Base-by-base conservation (phyloP, 2,113 vertebrate species). In the Chroicocephalus ridibundus region DNA sequence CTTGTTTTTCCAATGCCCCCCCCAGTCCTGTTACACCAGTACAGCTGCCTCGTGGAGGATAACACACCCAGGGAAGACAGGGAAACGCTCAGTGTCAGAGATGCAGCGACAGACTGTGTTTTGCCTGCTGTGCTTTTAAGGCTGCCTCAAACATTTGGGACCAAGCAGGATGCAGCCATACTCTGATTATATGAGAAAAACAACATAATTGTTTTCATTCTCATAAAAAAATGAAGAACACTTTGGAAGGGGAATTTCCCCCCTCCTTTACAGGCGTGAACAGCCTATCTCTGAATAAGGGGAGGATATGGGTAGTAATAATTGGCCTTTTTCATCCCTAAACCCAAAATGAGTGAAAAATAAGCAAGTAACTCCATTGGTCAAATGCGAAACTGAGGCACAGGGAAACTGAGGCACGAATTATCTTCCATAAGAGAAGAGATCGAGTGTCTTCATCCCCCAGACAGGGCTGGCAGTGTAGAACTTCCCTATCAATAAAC, bases 11-110 rank as follows among this genome's bases (percentile, higher is more conserved):
- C 52, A 40, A 7, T 27, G 29, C 2, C 34, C 44, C 70, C 1
- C 0, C 9, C 10, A 24, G 42, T 10, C 36, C 69, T 4, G 6
- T 51, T 2, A 18, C 40, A 62, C 21, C 2, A 6, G 19, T 0
- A n/a, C 6, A 1, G 27, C 10, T 31, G 51, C n/a, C 6, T 0
- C 0, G 3, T 16, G 3, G 15, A 16, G 32, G 60, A 5, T 4
- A 13, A 51, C 13, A 8, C 36, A 36, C 4, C 11, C 4, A 0
- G 68, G n/a, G 26, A 47, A 52, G 31, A 57, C 47, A 61, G 25
- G 68, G 8, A 32, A 38, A 15, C 2, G 5, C 77, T 60, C 54
- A 11, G 27, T 11, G 47, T 32, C 54, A 52, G 90, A 12, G 47
- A 66, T 2, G n/a, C 79, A 80, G 82, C 15, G 17, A 38, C 88